phyloP scores from a whole-genome alignment of 2,888 invertebrate species.

The Cataglyphis cursor region DNA sequence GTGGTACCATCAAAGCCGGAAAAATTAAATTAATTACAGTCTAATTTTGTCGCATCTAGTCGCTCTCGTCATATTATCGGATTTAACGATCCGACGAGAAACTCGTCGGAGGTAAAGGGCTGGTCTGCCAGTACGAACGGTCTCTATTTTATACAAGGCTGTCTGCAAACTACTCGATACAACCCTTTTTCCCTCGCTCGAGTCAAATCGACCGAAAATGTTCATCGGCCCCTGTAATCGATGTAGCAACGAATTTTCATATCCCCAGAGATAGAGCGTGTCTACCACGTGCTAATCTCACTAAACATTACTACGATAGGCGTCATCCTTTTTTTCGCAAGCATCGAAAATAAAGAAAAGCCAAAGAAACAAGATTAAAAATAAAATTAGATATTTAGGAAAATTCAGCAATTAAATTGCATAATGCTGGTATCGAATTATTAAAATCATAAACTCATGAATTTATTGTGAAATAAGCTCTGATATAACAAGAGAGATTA shows the following conservation, averaged over 20 bases:
- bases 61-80: slow-evolving; percentile 55
- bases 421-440: not conserved
- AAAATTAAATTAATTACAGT: slow-evolving; percentile 61
- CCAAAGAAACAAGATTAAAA: not conserved
- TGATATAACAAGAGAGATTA: not conserved
- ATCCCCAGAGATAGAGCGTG: slow-evolving; percentile 48
- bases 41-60: slow-evolving; percentile 58
- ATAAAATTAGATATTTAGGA: not conserved
- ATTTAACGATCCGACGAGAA: slow-evolving; percentile 60
- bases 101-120: slow-evolving; percentile 45
- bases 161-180: slow-evolving; percentile 66
- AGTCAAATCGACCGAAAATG: slow-evolving; percentile 75
- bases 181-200: slow-evolving; percentile 72
- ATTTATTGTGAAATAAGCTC: not conserved
- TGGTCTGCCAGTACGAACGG: slow-evolving; percentile 32
- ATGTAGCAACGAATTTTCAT: slow-evolving; percentile 68
- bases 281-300: slow-evolving; percentile 41
- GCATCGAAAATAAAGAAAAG: not conserved
- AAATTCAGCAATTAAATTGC: not conserved
- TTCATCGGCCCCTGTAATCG: slow-evolving; percentile 74
- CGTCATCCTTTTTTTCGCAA: slow-evolving; percentile 2
- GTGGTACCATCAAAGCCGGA: not conserved
- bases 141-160: slow-evolving; percentile 56
- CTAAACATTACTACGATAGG: slow-evolving; percentile 19
- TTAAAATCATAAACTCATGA: not conserved